Conservation (phyloP, 2,888 invertebrate genomes). For the Blera fallax region DNA sequence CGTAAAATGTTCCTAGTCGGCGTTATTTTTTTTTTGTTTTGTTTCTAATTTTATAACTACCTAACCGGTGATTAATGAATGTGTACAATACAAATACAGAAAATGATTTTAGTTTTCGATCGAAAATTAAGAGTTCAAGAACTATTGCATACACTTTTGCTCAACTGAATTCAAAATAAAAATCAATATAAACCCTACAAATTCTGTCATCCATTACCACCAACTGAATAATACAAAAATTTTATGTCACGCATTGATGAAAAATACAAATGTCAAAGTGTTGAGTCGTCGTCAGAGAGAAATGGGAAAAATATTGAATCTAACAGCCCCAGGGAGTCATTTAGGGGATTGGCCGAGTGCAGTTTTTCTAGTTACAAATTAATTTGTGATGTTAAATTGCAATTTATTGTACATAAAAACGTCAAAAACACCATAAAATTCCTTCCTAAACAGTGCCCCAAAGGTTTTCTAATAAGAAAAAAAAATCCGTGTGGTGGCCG, state of each 20-base stretch:
- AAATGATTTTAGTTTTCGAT: too few relatives aligned
- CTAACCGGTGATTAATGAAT: too few relatives aligned
- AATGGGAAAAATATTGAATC: slow-evolving; percentile 38
- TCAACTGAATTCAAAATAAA: background rate
- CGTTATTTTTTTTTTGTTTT: too few relatives aligned
- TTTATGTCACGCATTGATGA: slow-evolving; percentile 14
- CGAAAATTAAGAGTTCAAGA: too few relatives aligned
- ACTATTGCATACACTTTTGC: background rate
- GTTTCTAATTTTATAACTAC: too few relatives aligned
- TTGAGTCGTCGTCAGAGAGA: slow-evolving; percentile 10
- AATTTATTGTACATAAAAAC: background rate
- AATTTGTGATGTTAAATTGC: background rate
- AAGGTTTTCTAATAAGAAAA: background rate
- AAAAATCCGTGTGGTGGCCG: background rate
- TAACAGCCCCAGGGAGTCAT: slow-evolving; percentile 16
- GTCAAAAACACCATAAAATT: background rate
- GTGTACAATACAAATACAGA: too few relatives aligned
- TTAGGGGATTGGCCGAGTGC: slow-evolving; percentile 23
- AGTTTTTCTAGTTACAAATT: slow-evolving; percentile 1
- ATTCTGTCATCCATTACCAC: background rate
- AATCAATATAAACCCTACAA: slow-evolving; percentile 30
- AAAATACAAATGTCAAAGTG: slow-evolving; percentile 43
- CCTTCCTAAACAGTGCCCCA: background rate
- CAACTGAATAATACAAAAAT: background rate
- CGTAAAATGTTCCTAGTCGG: too few relatives aligned